Evolutionary conservation across 2,888 invertebrate genomes (phyloP).

Genomic region (Anthrax anthrax): DNA sequence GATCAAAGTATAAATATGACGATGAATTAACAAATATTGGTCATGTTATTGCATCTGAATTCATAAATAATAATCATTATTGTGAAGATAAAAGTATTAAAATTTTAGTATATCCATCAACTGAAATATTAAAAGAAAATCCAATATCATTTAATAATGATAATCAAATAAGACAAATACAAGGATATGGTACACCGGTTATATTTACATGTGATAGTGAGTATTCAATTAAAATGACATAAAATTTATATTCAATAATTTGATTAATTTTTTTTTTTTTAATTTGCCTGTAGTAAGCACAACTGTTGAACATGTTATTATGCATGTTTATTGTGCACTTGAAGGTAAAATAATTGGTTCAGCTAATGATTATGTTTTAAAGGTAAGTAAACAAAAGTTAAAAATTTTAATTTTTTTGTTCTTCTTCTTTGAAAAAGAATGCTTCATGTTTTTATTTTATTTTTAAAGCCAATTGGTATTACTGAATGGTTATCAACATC

Average conservation of each 20-base stretch:
- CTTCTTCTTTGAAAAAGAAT: neutral
- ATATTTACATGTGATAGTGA: slow-evolving; percentile 87
- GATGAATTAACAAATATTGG: slow-evolving; percentile 74
- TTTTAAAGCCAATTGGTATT: slow-evolving; percentile 47
- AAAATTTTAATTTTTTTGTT: slow-evolving; percentile 3
- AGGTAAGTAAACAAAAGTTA: slow-evolving; percentile 29
- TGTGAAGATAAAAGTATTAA: slow-evolving; percentile 75
- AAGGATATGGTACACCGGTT: slow-evolving; percentile 47
- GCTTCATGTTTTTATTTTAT: too few relatives aligned
- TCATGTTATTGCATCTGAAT: slow-evolving; percentile 70
- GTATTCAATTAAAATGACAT: slow-evolving; percentile 15
- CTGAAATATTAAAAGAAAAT: slow-evolving; percentile 24
- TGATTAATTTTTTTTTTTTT: neutral
- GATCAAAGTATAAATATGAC: slow-evolving; percentile 59
- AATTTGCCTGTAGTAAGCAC: slow-evolving; percentile 55
- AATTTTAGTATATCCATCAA: slow-evolving; percentile 57
- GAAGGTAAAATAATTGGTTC: slow-evolving; percentile 56
- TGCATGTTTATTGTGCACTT: slow-evolving; percentile 67
- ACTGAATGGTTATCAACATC: slow-evolving; percentile 79
- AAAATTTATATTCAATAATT: slow-evolving; percentile 8
- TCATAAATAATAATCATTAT: slow-evolving; percentile 56
- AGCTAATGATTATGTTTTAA: slow-evolving; percentile 49
- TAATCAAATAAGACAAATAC: slow-evolving; percentile 32
- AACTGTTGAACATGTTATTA: slow-evolving; percentile 70
- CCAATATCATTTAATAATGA: slow-evolving; percentile 26